These are phyloP conservation scores for Spisula subtruncata DNA, from an alignment of 2,888 invertebrate species.

Conservation along the genomic window DNA sequence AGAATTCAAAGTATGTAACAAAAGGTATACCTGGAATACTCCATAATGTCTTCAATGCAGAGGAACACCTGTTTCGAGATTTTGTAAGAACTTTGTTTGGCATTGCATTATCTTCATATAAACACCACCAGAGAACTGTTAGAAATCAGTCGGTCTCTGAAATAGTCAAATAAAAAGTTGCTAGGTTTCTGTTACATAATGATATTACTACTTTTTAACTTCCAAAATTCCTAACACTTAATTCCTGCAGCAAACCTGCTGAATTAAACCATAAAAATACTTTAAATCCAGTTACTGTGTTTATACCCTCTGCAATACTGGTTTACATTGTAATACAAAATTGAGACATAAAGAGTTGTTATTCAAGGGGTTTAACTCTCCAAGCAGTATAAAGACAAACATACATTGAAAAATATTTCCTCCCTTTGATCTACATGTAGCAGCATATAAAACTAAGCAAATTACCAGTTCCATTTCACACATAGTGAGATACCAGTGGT, in stretches of 20 bases:
- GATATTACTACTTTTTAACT: background rate
- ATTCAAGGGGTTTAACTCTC: too few species aligned
- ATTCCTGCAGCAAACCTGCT: too few species aligned
- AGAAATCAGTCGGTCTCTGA: background rate
- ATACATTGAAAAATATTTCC: too few species aligned
- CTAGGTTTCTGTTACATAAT: background rate
- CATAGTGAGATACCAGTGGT: too few species aligned
- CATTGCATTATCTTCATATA: conserved; percentile 1
- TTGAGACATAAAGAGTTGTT: too few species aligned
- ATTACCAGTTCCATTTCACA: too few species aligned
- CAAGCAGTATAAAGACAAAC: too few species aligned
- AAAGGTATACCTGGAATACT: background rate
- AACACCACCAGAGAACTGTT: background rate
- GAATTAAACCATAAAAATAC: background rate
- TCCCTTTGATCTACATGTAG: too few species aligned
- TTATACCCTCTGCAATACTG: background rate
- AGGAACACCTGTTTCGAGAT: background rate
- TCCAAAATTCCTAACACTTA: background rate
- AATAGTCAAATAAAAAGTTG: background rate
- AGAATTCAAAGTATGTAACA: background rate
- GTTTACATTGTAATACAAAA: background rate
- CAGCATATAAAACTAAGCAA: too few species aligned
- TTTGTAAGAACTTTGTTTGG: background rate
- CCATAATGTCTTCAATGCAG: background rate
- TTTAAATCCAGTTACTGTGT: background rate